Evolutionary conservation across 2,888 invertebrate species (phyloP), one percentile per base, ranked within the genome.

Genomic region (Pristionchus entomophagus): DNA sequence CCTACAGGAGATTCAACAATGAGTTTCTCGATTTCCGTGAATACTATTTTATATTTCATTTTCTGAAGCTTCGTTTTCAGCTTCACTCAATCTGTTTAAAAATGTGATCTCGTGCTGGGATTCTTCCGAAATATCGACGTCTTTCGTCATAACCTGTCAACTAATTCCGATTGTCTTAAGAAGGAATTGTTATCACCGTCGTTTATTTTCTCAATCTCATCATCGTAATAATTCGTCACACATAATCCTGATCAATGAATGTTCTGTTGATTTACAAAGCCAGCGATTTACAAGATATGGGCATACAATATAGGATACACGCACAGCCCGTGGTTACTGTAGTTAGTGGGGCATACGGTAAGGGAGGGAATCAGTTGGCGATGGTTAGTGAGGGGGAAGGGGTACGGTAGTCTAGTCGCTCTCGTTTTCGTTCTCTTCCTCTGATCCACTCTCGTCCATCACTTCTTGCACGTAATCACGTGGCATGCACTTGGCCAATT

Each of bases 381-480:
- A 80, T 80, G 19, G 32, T 17, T 51, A n/a, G 29, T 29, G 32
- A 29, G 35, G 3, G 35, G 22, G 26, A 12, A 41, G 49, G 78
- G 32, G 26, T 51, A 80, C 78, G 32, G 78, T 82, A 82, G 49
- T 80, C 59, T 59, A 82, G 32, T 84, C 84, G 26, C 69, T 69
- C 49, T 65, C 84, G 69, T 84, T 56, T 22, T 69, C 84, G 38
- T 65, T 69, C 45, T 84, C 84, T 22, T 35, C 84, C 59, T 62
- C 69, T 26, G 84, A 65, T 84, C 81, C 86, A 53, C 85, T 86
- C 86, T 91, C 91, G 81, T 91, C 91, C 73, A 91, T 87, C 35
- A 90, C 88, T 41, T 89, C 89, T 77, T 90, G 89, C 12, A 89
- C 88, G 73, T 89, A 90, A 32, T 89, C 90, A 62, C 89, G 89